Evolutionary conservation across 1,140 invertebrate genomes (phyloP).

Genomic region (Bombus picipes): DNA sequence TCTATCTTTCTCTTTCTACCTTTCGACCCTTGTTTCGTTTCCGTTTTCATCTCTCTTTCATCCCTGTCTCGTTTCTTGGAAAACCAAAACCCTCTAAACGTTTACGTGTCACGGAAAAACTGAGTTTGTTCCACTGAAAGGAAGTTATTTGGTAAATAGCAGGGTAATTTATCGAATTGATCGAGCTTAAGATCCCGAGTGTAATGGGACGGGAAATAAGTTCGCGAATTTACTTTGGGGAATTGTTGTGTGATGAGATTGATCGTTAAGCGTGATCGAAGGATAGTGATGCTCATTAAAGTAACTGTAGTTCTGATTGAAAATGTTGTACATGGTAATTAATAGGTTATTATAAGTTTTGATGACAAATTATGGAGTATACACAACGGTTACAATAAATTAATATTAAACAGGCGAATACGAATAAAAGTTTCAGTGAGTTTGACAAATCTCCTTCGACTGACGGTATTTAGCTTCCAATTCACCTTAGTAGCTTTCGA

Average conservation of each 20-base stretch:
- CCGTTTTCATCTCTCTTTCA: slow-evolving; percentile 14
- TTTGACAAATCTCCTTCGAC: no score
- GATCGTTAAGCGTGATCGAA: background rate
- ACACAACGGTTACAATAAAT: background rate
- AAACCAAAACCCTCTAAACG: background rate
- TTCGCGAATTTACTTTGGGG: background rate
- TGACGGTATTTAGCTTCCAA: background rate
- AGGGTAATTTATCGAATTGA: background rate
- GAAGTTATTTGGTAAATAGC: background rate
- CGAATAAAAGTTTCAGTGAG: background rate
- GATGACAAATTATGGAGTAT: background rate
- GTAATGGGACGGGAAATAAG: background rate
- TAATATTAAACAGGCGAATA: background rate
- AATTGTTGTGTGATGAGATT: background rate
- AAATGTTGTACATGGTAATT: background rate
- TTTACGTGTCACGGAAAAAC: slow-evolving; percentile 5
- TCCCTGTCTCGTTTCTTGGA: background rate
- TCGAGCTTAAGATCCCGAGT: background rate
- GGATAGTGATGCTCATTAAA: background rate
- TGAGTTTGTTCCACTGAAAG: background rate
- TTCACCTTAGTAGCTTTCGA: background rate
- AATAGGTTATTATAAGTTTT: background rate
- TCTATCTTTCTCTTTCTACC: background rate
- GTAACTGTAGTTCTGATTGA: background rate
- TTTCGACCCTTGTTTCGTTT: slow-evolving; percentile 25